Base-by-base conservation (phyloP, 2,113 vertebrate species). In the Pseudopodoces humilis region DNA sequence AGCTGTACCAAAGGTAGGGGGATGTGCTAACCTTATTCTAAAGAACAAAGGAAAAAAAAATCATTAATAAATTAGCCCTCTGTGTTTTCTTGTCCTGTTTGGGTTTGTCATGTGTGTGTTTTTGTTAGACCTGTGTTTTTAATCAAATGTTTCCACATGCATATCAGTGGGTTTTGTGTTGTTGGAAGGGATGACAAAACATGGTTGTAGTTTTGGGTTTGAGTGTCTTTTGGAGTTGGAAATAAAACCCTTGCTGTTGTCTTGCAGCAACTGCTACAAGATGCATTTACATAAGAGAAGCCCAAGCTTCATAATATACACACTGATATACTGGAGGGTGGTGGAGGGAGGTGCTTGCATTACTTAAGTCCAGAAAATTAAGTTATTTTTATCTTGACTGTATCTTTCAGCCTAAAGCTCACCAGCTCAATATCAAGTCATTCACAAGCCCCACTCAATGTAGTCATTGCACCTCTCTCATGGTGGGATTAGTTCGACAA, bases 401-500 rank as follows among this genome's bases (percentile, higher is more conserved):
- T 92, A 17, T 97, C 64, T 96, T 96, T 25, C 98, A 99, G 99
- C 99, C 99, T 9, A 99, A 98, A 98, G 99, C 99, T 88, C 99
- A 99, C 86, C 99, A 99, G 97, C 98, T 99, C 96, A 99, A 98
- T 96, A 98, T 99, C 97, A 99, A 98, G 98, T 99, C 98, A 5
- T 99, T 99, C 97, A 98, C 98, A 91, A 99, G 98, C 84, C 99
- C 99, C 9, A 98, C 99, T 3, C 99, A 99, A 92, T 99, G 99
- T 96, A 98, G 99, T 44, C 99, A 99, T 95, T 99, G 99, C 97
- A 99, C 98, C 31, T 99, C 99, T 10, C 98, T 99, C 55, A 99
- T 99, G 99, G 99, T 99, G 76, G 99, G 99, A n/a, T 98, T 99
- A 64, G 97, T 98, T 88, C 98, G 99, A 28, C 99, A 99, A 97